Evolutionary conservation across 2,113 vertebrate species (phyloP).

Genomic region (Oryzias woworae): DNA sequence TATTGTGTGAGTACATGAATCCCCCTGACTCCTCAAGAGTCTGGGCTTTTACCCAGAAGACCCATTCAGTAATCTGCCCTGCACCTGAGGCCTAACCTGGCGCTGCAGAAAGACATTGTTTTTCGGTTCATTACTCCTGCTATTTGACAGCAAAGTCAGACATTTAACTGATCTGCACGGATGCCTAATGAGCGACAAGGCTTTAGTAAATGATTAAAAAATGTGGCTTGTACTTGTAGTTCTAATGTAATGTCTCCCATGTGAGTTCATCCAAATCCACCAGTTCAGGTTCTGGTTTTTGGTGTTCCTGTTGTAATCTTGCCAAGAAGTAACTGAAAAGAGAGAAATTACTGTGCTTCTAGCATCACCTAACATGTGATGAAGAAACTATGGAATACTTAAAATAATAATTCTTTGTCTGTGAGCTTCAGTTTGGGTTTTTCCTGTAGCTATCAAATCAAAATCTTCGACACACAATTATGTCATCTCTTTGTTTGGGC

Average conservation of each 20-base stretch:
- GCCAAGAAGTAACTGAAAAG: background rate
- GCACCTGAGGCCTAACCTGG: conserved; percentile 25
- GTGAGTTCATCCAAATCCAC: background rate
- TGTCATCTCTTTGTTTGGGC: no score
- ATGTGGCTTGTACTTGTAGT: background rate
- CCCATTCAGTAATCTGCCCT: background rate
- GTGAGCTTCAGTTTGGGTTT: no score
- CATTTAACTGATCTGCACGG: background rate
- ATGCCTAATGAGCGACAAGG: background rate
- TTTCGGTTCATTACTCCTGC: conserved; percentile 2
- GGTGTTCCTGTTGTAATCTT: background rate
- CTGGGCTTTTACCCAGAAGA: background rate
- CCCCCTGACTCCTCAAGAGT: background rate
- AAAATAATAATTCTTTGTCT: no score
- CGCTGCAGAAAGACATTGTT: conserved; percentile 8
- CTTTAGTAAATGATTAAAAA: background rate
- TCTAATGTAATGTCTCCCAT: background rate
- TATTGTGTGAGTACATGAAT: background rate
- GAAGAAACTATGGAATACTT: no score
- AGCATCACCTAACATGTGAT: conserved; percentile 27
- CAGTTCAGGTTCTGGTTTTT: conserved; percentile 1
- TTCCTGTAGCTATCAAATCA: no score
- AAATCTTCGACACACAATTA: no score
- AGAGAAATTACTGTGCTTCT: background rate
- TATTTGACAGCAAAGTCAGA: conserved; percentile 2